Evolutionary conservation across 2,888 invertebrate species (phyloP).

Genomic region (Acleris literana): DNA sequence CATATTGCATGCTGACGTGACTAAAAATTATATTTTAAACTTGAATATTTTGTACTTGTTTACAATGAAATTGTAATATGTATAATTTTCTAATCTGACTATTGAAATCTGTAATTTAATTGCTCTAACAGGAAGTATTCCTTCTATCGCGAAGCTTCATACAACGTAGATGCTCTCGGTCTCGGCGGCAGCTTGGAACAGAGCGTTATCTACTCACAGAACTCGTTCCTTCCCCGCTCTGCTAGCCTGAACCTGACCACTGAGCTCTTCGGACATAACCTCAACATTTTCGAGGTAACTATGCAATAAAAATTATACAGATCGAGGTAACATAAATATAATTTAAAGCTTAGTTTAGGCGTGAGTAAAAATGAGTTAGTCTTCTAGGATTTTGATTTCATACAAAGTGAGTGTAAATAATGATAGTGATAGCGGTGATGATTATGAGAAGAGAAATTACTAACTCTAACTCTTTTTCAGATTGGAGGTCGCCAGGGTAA

Average conservation of each 20-base stretch:
- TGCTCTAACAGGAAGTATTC: constrained; percentile 87
- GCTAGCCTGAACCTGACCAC: constrained; percentile 88
- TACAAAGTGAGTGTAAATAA: too few relatives aligned
- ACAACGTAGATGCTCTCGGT: constrained; percentile 87
- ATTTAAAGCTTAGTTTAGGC: too few relatives aligned
- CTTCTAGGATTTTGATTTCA: too few relatives aligned
- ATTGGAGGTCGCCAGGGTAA: constrained; percentile 91
- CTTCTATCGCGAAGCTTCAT: constrained; percentile 89
- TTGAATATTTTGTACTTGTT: too few relatives aligned
- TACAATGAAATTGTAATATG: too few relatives aligned
- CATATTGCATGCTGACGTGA: too few relatives aligned
- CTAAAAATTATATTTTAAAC: too few relatives aligned
- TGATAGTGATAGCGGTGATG: too few relatives aligned
- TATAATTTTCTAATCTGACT: too few relatives aligned
- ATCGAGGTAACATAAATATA: too few relatives aligned
- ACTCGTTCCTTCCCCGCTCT: constrained; percentile 91
- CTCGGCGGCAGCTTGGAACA: constrained; percentile 87
- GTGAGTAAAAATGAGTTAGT: too few relatives aligned
- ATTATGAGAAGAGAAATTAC: background rate
- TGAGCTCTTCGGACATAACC: constrained; percentile 89
- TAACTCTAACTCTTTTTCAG: constrained; percentile 44
- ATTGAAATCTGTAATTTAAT: background rate
- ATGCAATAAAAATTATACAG: too few relatives aligned
- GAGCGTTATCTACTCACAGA: constrained; percentile 92
- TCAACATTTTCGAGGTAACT: constrained; percentile 89